Evolutionary conservation across 2,113 vertebrate genomes (phyloP), one percentile per base, ranked within the genome.

Genomic region (Rhinogobius similis): DNA sequence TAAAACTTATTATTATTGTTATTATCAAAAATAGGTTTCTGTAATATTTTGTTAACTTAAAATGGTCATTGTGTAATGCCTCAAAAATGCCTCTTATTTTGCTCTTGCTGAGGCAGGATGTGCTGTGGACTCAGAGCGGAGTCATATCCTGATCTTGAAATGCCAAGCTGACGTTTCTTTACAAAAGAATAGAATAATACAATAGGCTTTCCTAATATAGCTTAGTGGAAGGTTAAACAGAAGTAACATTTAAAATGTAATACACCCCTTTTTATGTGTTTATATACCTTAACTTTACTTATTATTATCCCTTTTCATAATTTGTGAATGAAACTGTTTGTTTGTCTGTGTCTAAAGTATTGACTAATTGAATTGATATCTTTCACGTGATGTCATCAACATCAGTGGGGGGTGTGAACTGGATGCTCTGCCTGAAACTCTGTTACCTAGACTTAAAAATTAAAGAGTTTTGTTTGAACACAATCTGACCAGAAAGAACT

Each of bases 81-180:
- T 18, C 32, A n/a, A 32, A n/a, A 7, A 18, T 14, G 9, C 59
- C 7, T n/a, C 58, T 36, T 44, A 23, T 55, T 24, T 7, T 68
- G 44, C 56, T 72, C 70, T 63, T 39, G 16, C 52, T 27, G 9
- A 44, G 39, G 38, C 68, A 76, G 77, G 74, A 81, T 81, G 78
- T 58, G 18, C 24, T 24, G 61, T 61, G 58, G 53, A 77, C 63
- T 59, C 52, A 26, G 32, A 41, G 63, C 79, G 65, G 77, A 78
- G 68, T 79, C 81, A 84, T 78, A 78, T 88, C 82, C 84, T 86
- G 76, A 36, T 46, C 72, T 69, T 36, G 63, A 82, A 76, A 71
- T 61, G 44, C 38, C 64, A 72, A 59, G 41, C 23, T 13, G 32
- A 38, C 16, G 66, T 23, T n/a, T 6, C 63, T 62, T 44, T 36